These are phyloP conservation scores for Hucho hucho DNA, from an alignment of 2,113 vertebrate genomes.

Conservation along the genomic window DNA sequence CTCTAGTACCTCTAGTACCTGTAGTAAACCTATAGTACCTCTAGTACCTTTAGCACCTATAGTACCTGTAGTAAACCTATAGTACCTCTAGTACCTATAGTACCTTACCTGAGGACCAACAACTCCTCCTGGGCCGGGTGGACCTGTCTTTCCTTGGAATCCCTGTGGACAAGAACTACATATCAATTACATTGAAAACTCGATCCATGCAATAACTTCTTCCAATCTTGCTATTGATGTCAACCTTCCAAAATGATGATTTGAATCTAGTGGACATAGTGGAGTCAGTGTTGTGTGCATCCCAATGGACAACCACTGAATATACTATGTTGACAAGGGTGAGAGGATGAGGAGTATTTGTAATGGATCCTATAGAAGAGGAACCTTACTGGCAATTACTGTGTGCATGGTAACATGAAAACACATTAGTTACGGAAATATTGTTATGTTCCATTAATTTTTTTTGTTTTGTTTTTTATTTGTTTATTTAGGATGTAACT, in stretches of 20 bases:
- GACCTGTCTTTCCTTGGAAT: conserved; percentile 98
- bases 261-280: not conserved
- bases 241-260: not conserved
- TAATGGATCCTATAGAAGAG: too few relatives aligned
- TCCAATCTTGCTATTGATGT: not conserved
- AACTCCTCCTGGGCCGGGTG: conserved; percentile 94
- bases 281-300: not conserved
- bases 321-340: not conserved
- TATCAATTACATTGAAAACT: not conserved
- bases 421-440: too few relatives aligned
- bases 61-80: too few relatives aligned
- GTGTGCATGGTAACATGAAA: too few relatives aligned
- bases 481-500: not conserved
- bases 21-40: too few relatives aligned
- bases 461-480: too few relatives aligned
- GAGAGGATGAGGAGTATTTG: not conserved
- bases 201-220: not conserved
- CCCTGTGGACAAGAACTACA: conserved; percentile 76
- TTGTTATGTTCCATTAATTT: too few relatives aligned
- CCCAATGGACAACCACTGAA: not conserved
- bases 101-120: conserved; percentile 70
- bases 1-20: too few relatives aligned
- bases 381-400: too few relatives aligned
- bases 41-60: too few relatives aligned
- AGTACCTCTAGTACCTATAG: too few relatives aligned